Evolutionary conservation across 37 sponge, comb jelly and placozoan genomes (phyloP).

Genomic region (Chondrosia reniformis): DNA sequence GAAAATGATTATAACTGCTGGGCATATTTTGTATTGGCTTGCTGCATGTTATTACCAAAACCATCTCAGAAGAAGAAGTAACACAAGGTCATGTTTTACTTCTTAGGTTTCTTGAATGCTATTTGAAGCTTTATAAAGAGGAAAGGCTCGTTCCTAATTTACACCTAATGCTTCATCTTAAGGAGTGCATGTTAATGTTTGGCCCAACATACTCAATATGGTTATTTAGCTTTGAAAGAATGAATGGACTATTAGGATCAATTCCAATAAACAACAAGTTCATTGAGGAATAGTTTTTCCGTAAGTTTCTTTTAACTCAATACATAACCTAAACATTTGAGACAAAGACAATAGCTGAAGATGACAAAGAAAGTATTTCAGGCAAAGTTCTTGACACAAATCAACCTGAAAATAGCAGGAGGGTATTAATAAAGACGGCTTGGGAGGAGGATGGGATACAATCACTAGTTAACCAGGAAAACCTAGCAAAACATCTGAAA

Average conservation of each 20-base stretch:
- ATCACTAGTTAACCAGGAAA: too few species aligned
- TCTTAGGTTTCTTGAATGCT: conserved; percentile 3
- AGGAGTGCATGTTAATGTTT: conserved; percentile 36
- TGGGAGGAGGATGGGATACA: too few species aligned
- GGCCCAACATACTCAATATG: conserved; percentile 55
- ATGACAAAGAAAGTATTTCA: too few species aligned
- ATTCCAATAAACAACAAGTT: conserved; percentile 41
- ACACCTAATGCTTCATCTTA: conserved; percentile 44
- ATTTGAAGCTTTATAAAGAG: conserved; percentile 33
- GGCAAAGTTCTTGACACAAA: too few species aligned
- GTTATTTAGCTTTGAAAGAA: conserved; percentile 50
- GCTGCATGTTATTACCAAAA: not conserved
- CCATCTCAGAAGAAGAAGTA: too few species aligned
- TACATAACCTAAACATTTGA: too few species aligned
- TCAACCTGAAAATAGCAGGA: too few species aligned
- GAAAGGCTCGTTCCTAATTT: conserved; percentile 34
- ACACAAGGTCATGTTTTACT: too few species aligned
- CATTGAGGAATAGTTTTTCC: conserved; percentile 40
- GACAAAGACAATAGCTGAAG: too few species aligned
- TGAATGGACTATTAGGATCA: conserved; percentile 54
- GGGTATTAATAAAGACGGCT: too few species aligned
- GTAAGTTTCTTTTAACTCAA: too few species aligned
- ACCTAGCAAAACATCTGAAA: too few species aligned
- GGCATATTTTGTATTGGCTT: conserved; percentile 51
- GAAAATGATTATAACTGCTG: conserved; percentile 30